Conservation (phyloP, 2,797 vertebrate species). For the Gallirallus australis region DNA sequence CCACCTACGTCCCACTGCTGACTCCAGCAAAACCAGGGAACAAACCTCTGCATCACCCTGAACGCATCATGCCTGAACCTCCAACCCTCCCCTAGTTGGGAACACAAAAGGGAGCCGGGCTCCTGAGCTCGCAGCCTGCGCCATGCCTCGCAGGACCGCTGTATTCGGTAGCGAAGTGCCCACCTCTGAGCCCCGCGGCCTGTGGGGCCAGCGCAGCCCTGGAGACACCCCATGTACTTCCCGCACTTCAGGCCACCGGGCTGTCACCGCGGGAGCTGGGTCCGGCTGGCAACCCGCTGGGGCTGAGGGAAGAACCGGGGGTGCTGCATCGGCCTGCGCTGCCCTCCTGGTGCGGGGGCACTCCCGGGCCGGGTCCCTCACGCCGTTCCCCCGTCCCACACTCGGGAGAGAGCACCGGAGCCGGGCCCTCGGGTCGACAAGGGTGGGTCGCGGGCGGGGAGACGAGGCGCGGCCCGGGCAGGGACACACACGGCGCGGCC, state of each 20-base stretch:
- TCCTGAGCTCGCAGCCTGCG: background rate
- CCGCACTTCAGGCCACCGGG: fast-evolving
- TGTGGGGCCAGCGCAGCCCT: background rate
- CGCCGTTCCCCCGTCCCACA: fast-evolving
- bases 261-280: fast-evolving
- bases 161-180: fast-evolving
- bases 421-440: fast-evolving
- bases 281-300: fast-evolving
- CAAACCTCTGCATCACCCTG: background rate
- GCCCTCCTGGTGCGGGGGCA: background rate
- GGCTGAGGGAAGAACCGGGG: background rate
- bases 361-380: background rate
- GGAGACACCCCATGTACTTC: background rate
- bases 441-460: no score
- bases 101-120: no score
- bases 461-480: fast-evolving
- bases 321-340: fast-evolving
- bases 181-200: fast-evolving
- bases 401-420: background rate
- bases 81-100: no score
- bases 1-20: background rate
- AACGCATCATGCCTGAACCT: background rate
- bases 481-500: background rate
- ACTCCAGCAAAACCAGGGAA: background rate
- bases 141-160: fast-evolving